These are phyloP conservation scores for Lepus timidus DNA, from an alignment of 2,113 vertebrate species.

Conservation along the genomic window DNA sequence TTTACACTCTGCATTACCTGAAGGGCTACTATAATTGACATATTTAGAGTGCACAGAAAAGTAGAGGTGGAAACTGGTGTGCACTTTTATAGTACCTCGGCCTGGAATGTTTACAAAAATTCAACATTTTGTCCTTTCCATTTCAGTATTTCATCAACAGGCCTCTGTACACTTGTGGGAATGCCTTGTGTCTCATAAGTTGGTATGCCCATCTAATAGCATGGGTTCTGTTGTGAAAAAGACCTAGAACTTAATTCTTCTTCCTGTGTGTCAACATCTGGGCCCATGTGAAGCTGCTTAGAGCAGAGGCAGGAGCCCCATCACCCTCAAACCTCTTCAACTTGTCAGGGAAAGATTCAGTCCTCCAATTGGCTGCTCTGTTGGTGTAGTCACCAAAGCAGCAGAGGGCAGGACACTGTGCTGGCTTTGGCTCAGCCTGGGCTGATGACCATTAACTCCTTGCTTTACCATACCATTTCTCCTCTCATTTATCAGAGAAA, in stretches of 20 bases:
- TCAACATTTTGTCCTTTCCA: not conserved
- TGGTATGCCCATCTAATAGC: not conserved
- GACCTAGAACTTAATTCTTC: not conserved
- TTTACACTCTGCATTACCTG: not conserved
- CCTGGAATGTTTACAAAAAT: not conserved
- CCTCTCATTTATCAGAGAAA: not conserved
- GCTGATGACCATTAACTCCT: not conserved
- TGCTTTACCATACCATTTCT: constrained; percentile 27
- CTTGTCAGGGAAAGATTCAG: not conserved
- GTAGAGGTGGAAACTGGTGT: not conserved
- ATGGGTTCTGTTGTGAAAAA: not conserved
- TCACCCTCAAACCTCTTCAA: not conserved
- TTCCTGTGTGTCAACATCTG: not conserved
- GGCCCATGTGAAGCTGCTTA: not conserved
- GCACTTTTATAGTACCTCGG: not conserved
- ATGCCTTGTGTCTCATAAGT: not conserved
- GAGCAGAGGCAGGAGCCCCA: rapidly evolving
- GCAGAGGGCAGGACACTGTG: not conserved
- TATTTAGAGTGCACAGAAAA: not conserved
- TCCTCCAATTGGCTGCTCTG: not conserved
- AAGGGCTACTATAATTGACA: not conserved
- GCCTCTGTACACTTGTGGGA: not conserved
- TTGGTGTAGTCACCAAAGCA: not conserved
- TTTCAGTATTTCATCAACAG: not conserved
- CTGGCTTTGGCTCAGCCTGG: not conserved